Evolutionary conservation across 2,113 vertebrate species (phyloP).

Genomic region (Serinus canaria): DNA sequence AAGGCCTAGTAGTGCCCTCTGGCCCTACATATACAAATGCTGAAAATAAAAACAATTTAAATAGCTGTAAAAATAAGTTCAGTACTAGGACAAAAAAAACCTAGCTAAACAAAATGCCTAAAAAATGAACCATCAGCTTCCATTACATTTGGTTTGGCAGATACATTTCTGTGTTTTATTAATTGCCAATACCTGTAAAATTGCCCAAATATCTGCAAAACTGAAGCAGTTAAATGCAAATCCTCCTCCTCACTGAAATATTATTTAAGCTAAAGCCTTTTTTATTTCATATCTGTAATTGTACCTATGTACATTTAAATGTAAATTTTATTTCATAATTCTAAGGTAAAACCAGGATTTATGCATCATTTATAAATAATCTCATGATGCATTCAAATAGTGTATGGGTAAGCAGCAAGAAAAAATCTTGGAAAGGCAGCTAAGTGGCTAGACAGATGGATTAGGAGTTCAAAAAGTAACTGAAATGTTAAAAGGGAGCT

Average conservation of each 20-base stretch:
- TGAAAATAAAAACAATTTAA: not conserved
- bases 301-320: not conserved
- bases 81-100: not conserved
- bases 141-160: not conserved
- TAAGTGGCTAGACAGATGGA: conserved; percentile 33
- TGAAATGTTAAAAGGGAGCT: conserved; percentile 4
- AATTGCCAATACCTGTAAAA: not conserved
- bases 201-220: not conserved
- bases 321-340: not conserved
- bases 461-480: conserved; percentile 33
- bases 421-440: not conserved
- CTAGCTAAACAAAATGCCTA: rapidly evolving
- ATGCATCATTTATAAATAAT: conserved; percentile 20
- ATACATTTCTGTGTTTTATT: not conserved
- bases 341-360: not conserved
- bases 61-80: not conserved
- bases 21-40: not conserved
- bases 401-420: not conserved
- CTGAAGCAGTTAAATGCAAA: not conserved
- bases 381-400: not conserved
- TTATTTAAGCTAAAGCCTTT: not conserved
- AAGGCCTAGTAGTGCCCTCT: not conserved
- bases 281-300: not conserved
- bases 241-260: not conserved
- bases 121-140: not conserved